These are phyloP conservation scores for Malacosoma neustria DNA, from an alignment of 2,888 invertebrate genomes.

Conservation along the genomic window DNA sequence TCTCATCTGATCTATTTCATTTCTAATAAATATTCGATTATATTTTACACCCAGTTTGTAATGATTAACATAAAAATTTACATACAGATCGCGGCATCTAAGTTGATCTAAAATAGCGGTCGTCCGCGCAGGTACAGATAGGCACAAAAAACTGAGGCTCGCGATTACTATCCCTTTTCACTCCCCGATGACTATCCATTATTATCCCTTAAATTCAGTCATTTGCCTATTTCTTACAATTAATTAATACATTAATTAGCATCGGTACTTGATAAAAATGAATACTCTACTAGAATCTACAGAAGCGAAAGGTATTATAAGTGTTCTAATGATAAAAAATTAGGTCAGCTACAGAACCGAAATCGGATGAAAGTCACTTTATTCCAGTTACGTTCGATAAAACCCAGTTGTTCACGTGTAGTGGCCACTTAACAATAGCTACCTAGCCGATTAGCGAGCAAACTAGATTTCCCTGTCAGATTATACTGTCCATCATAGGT, in stretches of 20 bases:
- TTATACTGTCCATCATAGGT: slow-evolving; percentile 52
- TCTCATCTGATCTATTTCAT: no score
- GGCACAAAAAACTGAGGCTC: no score
- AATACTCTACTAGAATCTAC: background rate
- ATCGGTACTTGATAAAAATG: background rate
- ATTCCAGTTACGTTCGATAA: slow-evolving; percentile 19
- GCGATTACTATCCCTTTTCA: no score
- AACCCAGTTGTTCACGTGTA: slow-evolving; percentile 20
- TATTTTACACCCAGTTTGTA: no score
- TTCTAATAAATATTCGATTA: no score
- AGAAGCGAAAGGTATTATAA: background rate
- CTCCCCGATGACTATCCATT: no score
- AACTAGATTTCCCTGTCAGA: slow-evolving; percentile 61
- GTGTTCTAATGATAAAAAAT: background rate
- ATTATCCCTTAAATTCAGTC: no score
- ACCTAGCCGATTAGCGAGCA: slow-evolving; percentile 45
- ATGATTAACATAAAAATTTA: no score
- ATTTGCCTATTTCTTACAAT: no score
- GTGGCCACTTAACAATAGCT: slow-evolving; percentile 33
- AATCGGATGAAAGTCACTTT: background rate
- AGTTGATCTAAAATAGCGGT: no score
- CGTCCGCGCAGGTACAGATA: no score
- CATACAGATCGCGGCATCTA: no score
- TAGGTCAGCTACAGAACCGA: background rate
- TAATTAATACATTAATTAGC: background rate